Evolutionary conservation across 2,888 invertebrate genomes (phyloP).

Genomic region (Agrypnus murinus): DNA sequence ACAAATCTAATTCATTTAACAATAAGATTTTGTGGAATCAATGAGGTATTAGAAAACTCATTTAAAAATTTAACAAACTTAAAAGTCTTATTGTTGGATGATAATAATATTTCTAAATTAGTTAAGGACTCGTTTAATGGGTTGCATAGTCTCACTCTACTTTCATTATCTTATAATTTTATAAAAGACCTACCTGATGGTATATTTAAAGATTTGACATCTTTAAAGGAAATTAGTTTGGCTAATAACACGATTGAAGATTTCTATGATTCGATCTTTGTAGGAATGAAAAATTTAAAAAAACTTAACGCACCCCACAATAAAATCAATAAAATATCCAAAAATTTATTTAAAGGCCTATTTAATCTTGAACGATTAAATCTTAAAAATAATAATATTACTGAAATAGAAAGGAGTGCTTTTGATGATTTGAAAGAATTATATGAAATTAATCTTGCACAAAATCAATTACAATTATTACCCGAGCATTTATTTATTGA

Average conservation of each 20-base stretch:
- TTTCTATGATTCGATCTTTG: background rate
- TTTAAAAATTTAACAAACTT: no score
- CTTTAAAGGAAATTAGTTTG: background rate
- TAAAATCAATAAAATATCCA: background rate
- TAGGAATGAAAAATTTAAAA: conserved; percentile 5
- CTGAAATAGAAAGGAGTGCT: background rate
- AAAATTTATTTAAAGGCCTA: background rate
- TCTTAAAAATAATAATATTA: background rate
- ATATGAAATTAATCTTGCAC: background rate
- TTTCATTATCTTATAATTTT: conserved; percentile 2
- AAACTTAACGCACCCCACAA: no score
- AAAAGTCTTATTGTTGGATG: background rate
- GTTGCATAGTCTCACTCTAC: background rate
- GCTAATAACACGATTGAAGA: conserved; percentile 14
- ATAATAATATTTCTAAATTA: conserved; percentile 7
- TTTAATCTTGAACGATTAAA: background rate
- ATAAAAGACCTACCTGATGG: background rate
- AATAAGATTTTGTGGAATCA: no score
- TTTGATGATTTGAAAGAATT: conserved; percentile 1
- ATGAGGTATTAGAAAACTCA: no score
- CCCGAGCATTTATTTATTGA: conserved; percentile 1
- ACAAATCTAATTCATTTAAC: no score
- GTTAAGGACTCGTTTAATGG: conserved; percentile 10
- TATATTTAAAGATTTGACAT: conserved; percentile 1
- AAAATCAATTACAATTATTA: conserved; percentile 12